phyloP scores from a whole-genome alignment of 2,888 invertebrate genomes.

The Megaustenia siamemsis region DNA sequence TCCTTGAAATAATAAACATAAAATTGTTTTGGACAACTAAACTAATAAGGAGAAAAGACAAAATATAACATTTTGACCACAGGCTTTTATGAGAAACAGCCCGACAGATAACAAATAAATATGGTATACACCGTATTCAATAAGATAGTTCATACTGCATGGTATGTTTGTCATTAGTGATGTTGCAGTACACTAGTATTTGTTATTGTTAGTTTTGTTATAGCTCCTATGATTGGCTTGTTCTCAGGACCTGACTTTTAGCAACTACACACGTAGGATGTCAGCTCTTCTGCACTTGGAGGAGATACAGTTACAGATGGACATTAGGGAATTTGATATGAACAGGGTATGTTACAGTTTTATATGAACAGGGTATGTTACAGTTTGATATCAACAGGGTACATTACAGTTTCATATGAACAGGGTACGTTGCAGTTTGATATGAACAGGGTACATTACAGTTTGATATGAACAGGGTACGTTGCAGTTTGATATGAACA shows the following conservation, averaged over 20 bases:
- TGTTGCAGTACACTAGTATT: not conserved
- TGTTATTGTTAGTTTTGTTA: not conserved
- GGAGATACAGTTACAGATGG: conserved; percentile 87
- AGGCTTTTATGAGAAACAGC: too few relatives aligned
- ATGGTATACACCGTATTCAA: too few relatives aligned
- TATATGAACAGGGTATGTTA: not conserved
- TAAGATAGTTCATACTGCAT: not conserved
- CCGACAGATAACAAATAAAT: too few relatives aligned
- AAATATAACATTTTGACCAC: too few relatives aligned
- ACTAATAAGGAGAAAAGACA: too few relatives aligned
- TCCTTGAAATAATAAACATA: too few relatives aligned
- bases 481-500: too few relatives aligned
- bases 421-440: too few relatives aligned
- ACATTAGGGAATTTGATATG: conserved; percentile 86
- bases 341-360: conserved; percentile 81
- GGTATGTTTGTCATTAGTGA: not conserved
- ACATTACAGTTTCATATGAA: not conserved
- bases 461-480: not conserved
- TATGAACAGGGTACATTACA: not conserved
- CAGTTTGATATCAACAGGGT: not conserved
- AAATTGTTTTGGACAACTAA: too few relatives aligned
- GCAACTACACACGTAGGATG: conserved; percentile 86
- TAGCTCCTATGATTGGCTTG: not conserved
- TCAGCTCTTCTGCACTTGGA: conserved; percentile 89
- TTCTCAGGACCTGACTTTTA: conserved; percentile 81